Evolutionary conservation across 2,113 vertebrate genomes (phyloP), one percentile per base, ranked within the genome.

Genomic region (Cyphotilapia sp.): DNA sequence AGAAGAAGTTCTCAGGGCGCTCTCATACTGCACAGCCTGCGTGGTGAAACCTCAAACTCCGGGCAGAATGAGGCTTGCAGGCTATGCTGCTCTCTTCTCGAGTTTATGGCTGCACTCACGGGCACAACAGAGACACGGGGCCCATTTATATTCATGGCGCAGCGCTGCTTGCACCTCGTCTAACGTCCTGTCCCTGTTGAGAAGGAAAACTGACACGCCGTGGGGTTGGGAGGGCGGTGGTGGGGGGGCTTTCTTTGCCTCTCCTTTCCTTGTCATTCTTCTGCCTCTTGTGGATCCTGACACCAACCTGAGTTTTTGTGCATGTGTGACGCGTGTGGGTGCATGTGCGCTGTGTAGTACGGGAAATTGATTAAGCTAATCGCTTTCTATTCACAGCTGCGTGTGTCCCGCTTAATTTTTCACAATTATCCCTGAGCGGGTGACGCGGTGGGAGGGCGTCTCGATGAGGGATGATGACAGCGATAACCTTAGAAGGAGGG

Each of bases 131-230:
- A 90, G 86, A 87, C 91, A 87, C 81, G 2, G 3, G 71, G 56
- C 14, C 57, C 89, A 95, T 95, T 94, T 91, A 90, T 94, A 95
- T 95, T 95, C 95, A 94, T 90, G 90, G 82, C 54, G 56, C 90
- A 56, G 87, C 61, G 13, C 83, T 33, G 71, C 85, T 82, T 76
- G 85, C 93, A 87, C 91, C 92, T 89, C 89, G 47, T 85, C 90
- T 84, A 85, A 86, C 88, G 87, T 88, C 82, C 85, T 83, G 91
- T 93, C 92, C 91, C 92, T 74, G 88, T 88, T 92, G 93, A 95
- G 93, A 91, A 69, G 89, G 87, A 90, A 91, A 92, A 87, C 92
- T 94, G 93, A 91, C 88, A 92, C 80, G 80, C 86, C 16, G 59
- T 71, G 42, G 86, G 61, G 19, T 8, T 53, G 81, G 8, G 3